phyloP scores from a whole-genome alignment of 2,113 vertebrate species.

The Phalacrocorax carbo region DNA sequence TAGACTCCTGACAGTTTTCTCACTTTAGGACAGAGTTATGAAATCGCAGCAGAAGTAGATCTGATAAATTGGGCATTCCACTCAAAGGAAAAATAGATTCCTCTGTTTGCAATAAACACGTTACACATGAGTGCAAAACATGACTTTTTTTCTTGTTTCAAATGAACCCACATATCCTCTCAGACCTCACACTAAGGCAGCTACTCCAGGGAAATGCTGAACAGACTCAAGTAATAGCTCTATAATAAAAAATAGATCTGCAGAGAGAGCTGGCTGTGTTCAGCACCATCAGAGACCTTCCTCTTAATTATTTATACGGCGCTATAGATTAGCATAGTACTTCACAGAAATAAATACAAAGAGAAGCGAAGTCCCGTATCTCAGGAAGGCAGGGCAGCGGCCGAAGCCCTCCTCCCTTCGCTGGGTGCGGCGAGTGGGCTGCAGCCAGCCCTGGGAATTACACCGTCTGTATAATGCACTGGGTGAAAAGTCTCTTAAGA shows the following conservation, averaged over 20 bases:
- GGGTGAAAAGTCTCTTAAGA: background rate
- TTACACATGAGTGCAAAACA: background rate
- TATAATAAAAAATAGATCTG: conserved; percentile 1
- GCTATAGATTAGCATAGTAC: background rate
- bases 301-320: background rate
- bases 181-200: background rate
- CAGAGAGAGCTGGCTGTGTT: background rate
- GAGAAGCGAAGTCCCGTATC: background rate
- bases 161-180: background rate
- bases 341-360: background rate
- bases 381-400: background rate
- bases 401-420: rapidly evolving
- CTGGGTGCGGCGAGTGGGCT: too few relatives aligned
- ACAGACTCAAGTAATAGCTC: conserved; percentile 12
- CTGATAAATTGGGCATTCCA: background rate
- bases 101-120: background rate
- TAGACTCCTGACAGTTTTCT: background rate
- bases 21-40: background rate
- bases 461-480: rapidly evolving
- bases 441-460: background rate
- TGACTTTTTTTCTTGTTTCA: background rate
- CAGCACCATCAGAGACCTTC: background rate
- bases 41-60: background rate
- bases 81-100: background rate
- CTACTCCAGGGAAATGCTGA: background rate